Conservation (phyloP, 2,797 vertebrate species). For the Corythornis leucogaster region DNA sequence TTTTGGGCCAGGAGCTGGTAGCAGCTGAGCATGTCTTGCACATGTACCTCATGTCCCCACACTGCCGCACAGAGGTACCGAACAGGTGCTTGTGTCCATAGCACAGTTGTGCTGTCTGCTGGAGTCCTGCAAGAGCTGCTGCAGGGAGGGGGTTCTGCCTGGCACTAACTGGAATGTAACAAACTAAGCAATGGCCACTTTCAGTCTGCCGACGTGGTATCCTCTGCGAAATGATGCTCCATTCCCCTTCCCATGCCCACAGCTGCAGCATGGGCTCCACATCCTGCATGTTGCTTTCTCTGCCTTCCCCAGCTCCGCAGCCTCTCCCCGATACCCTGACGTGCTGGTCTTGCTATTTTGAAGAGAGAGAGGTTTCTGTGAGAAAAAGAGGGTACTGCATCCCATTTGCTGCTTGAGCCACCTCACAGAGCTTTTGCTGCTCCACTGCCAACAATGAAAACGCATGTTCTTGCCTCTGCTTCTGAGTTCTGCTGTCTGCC, state of each 20-base stretch:
- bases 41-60: neutral
- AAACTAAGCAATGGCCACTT: neutral
- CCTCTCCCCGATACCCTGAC: neutral
- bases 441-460: neutral
- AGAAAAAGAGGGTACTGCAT: constrained; percentile 13
- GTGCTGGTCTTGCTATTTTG: neutral
- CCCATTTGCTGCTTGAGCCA: constrained; percentile 37
- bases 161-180: constrained; percentile 18
- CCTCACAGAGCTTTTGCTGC: constrained; percentile 11
- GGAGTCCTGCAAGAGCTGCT: neutral
- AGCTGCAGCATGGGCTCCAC: neutral
- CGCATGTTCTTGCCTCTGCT: constrained; percentile 43
- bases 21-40: constrained; percentile 40
- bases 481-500: neutral
- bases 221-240: neutral
- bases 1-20: constrained; percentile 45
- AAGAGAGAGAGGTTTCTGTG: neutral
- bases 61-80: neutral
- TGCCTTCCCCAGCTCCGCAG: constrained; percentile 16
- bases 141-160: constrained; percentile 9
- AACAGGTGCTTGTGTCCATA: neutral
- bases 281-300: constrained; percentile 39
- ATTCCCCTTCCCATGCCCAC: neutral
- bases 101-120: neutral
- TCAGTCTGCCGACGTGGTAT: neutral